Conservation (phyloP, 1,140 invertebrate species). For the Holcopasites calliopsidis region DNA sequence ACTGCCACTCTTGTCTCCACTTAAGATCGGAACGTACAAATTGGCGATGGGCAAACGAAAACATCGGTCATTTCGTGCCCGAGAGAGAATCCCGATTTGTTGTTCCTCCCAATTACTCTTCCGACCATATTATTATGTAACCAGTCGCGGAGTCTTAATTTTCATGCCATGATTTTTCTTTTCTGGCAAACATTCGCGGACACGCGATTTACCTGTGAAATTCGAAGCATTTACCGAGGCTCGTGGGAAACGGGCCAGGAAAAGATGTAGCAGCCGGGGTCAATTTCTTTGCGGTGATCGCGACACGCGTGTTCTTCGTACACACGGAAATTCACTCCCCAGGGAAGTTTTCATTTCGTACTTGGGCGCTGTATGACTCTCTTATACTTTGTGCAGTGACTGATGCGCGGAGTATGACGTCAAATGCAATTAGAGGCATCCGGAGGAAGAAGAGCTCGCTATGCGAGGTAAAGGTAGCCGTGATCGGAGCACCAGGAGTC, state of each 20-base stretch:
- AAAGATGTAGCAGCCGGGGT: too few relatives aligned
- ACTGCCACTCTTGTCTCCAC: neutral
- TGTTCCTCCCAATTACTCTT: too few relatives aligned
- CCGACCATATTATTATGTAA: neutral
- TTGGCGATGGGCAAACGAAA: neutral
- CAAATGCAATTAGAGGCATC: conserved; percentile 85
- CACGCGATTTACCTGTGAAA: neutral
- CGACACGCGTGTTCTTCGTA: neutral
- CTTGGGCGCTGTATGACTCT: too few relatives aligned
- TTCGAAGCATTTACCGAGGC: conserved; percentile 8
- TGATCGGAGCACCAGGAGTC: conserved; percentile 91
- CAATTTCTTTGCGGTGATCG: too few relatives aligned
- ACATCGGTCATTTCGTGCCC: neutral
- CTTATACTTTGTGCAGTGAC: conserved; percentile 45
- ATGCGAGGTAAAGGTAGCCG: conserved; percentile 92
- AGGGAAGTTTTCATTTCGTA: too few relatives aligned
- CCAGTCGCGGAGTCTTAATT: neutral
- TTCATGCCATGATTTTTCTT: neutral
- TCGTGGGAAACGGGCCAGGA: conserved; percentile 25
- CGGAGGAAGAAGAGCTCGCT: conserved; percentile 93
- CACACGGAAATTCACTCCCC: neutral
- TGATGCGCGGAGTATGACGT: conserved; percentile 78
- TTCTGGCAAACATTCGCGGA: neutral
- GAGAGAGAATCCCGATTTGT: neutral
- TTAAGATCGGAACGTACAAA: neutral